phyloP scores from a whole-genome alignment of 35 echinoderm and acorn worm genomes.

The Acanthaster planci region DNA sequence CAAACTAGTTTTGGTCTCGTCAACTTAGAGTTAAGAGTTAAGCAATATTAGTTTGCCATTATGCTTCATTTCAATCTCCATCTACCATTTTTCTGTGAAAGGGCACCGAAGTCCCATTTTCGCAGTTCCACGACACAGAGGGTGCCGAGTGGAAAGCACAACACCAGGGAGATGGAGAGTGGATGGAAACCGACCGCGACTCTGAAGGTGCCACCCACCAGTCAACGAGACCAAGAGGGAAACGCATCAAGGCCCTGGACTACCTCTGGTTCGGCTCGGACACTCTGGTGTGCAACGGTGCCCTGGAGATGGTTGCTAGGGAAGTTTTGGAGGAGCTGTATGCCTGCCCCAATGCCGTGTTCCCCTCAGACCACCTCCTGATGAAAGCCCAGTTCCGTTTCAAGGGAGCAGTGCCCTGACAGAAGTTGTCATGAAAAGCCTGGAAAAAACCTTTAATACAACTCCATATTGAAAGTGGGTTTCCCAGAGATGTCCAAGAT shows the following conservation, averaged over 20 bases:
- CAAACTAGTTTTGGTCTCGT: too few species aligned
- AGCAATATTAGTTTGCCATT: too few species aligned
- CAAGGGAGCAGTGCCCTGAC: background rate
- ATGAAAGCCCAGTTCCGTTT: slow-evolving; percentile 70
- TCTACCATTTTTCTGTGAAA: background rate
- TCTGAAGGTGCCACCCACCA: background rate
- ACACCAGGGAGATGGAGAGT: background rate
- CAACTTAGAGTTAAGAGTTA: too few species aligned
- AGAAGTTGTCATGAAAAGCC: too few species aligned
- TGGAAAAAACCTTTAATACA: too few species aligned
- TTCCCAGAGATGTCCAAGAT: too few species aligned
- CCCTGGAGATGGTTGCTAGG: slow-evolving; percentile 47
- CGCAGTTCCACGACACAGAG: background rate
- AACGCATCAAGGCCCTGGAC: slow-evolving; percentile 44
- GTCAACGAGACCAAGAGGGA: slow-evolving; percentile 1
- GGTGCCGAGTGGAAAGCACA: background rate
- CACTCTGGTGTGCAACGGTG: slow-evolving; percentile 40
- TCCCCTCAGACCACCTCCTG: slow-evolving; percentile 78
- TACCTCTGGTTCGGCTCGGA: slow-evolving; percentile 79
- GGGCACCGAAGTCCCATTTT: slow-evolving; percentile 31
- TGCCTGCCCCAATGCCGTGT: slow-evolving; percentile 65
- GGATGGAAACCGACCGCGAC: background rate
- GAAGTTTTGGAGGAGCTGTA: slow-evolving; percentile 38
- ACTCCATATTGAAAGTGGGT: too few species aligned
- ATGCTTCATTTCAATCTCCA: background rate